A percentile compares a stretch with the other conserved stretches of the same genome.
These are phyloP conservation scores for Brachionus manjavacas DNA, from an alignment of 1,140 invertebrate species.

Conservation along the genomic window DNA sequence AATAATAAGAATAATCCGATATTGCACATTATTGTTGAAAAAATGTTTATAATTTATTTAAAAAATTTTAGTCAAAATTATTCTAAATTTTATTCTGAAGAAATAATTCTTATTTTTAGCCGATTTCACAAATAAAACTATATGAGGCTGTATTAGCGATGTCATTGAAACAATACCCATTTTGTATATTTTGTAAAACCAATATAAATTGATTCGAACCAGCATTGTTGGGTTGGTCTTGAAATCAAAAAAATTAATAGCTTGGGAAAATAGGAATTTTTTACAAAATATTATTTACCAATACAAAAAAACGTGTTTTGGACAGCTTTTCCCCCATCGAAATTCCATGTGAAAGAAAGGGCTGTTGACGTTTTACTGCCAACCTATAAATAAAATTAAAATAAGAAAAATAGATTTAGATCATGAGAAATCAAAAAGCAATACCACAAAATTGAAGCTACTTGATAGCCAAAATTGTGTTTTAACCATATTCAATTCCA, in stretches of 20 bases:
- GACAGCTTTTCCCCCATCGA: background rate
- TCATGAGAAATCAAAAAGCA: background rate
- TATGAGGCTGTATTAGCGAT: background rate
- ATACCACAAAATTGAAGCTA: background rate
- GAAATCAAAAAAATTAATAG: background rate
- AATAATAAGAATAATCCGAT: too few relatives aligned
- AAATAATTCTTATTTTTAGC: background rate
- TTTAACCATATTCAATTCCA: background rate
- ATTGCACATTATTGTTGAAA: too few relatives aligned
- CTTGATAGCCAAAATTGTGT: background rate
- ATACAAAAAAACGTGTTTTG: background rate
- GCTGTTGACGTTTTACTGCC: background rate
- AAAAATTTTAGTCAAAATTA: too few relatives aligned
- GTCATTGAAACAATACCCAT: background rate
- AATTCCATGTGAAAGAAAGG: background rate
- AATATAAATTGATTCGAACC: background rate
- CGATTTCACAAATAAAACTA: slow-evolving; percentile 2
- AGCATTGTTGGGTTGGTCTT: background rate
- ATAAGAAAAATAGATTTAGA: background rate
- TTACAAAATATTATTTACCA: background rate
- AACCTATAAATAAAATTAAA: background rate
- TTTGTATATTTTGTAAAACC: background rate
- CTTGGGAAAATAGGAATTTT: background rate
- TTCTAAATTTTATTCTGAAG: too few relatives aligned
- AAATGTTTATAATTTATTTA: background rate